phyloP scores from a whole-genome alignment of 1,140 invertebrate genomes.

The Laodelphax striatellus region DNA sequence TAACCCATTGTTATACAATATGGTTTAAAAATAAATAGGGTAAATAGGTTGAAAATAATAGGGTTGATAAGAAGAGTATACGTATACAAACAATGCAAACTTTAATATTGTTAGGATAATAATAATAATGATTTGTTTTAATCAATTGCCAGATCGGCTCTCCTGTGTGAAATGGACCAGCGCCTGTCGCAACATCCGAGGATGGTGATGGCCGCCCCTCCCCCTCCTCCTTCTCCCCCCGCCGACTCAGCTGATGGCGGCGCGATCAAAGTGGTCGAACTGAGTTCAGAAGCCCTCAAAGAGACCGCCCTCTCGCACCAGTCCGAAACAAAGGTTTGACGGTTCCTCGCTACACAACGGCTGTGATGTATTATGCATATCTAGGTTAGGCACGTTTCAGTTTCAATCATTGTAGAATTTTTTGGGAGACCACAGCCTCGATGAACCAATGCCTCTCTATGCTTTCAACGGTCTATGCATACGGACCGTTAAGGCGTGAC shows the following conservation, averaged over 20 bases:
- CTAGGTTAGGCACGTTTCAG: neutral
- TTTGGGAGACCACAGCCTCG: no score
- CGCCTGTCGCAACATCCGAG: slow-evolving; percentile 3
- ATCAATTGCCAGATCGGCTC: slow-evolving; percentile 20
- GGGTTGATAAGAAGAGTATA: no score
- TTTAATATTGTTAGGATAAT: no score
- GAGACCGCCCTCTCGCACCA: slow-evolving; percentile 22
- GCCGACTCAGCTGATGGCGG: neutral
- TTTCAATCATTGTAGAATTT: neutral
- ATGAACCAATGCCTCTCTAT: no score
- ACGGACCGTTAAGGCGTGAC: no score
- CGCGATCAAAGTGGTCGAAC: slow-evolving; percentile 5
- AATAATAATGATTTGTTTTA: no score
- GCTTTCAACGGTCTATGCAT: no score
- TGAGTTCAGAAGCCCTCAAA: slow-evolving; percentile 16
- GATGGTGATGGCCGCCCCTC: neutral
- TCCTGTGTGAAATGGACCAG: slow-evolving; percentile 23
- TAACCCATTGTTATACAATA: no score
- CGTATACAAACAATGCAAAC: no score
- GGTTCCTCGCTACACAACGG: neutral
- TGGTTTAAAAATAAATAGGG: no score
- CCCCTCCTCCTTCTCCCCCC: neutral
- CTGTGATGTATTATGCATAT: slow-evolving; percentile 5
- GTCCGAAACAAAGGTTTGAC: slow-evolving; percentile 24
- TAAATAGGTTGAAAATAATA: no score